These are phyloP conservation scores for Xylota sylvarum DNA, from an alignment of 2,888 invertebrate species.

Conservation along the genomic window DNA sequence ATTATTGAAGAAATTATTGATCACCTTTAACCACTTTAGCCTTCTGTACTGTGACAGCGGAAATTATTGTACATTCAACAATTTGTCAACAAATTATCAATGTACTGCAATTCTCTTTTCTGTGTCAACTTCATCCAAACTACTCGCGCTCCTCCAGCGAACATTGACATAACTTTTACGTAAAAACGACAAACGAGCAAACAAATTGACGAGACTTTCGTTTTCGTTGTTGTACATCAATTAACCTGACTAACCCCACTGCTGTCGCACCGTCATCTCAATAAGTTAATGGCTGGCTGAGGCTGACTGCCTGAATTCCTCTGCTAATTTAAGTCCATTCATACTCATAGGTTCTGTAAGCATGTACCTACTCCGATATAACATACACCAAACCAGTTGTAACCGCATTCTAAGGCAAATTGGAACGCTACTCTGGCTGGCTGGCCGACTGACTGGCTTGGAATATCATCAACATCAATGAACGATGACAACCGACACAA, in stretches of 20 bases:
- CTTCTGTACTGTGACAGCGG: neutral
- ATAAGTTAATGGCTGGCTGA: conserved; percentile 1
- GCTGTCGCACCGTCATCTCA: neutral
- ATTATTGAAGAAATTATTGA: neutral
- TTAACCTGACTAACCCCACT: conserved; percentile 68
- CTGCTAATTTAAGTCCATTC: conserved; percentile 56
- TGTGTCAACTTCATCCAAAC: conserved; percentile 21
- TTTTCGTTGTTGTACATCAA: conserved; percentile 64
- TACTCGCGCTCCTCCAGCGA: conserved; percentile 4
- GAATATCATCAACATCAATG: conserved; percentile 28
- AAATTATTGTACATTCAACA: neutral
- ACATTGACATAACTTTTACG: conserved; percentile 26
- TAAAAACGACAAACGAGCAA: conserved; percentile 37
- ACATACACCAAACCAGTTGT: conserved; percentile 43
- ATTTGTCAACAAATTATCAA: neutral
- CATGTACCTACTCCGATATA: too few relatives aligned
- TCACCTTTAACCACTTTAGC: conserved; percentile 1
- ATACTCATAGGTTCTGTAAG: conserved; percentile 29
- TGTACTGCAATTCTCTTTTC: neutral
- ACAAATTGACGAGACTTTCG: conserved; percentile 54
- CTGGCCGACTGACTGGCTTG: neutral
- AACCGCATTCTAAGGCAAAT: conserved; percentile 40
- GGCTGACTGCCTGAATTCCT: conserved; percentile 31
- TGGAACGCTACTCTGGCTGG: conserved; percentile 10
- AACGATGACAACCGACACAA: neutral